A percentile compares a stretch with the other conserved stretches of the same genome.
phyloP scores from a whole-genome alignment of 2,888 invertebrate species.

The Acronicta alni region DNA sequence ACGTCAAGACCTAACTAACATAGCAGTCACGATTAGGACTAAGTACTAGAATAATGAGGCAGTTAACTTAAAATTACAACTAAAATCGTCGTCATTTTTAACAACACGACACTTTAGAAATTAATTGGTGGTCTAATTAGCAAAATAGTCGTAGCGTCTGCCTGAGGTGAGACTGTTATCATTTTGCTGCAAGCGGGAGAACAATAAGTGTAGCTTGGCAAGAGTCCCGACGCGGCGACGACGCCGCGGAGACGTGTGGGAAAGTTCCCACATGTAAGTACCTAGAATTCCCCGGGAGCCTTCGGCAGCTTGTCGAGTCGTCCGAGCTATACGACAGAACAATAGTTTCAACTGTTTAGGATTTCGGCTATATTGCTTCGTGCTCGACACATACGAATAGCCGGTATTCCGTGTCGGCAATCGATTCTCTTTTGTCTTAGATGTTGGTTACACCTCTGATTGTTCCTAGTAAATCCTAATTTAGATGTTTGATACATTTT shows the following conservation, averaged over 20 bases:
- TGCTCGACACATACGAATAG: constrained; percentile 51
- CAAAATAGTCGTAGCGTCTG: neutral
- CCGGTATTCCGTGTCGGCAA: constrained; percentile 48
- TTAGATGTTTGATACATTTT: too few species aligned
- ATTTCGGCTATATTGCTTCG: constrained; percentile 55
- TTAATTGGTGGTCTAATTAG: constrained; percentile 10
- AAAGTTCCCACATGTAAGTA: constrained; percentile 61
- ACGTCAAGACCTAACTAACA: too few species aligned
- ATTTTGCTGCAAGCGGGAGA: constrained; percentile 33
- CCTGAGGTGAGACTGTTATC: constrained; percentile 31
- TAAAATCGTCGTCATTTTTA: neutral
- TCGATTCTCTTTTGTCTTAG: constrained; percentile 57
- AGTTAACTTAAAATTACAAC: too few species aligned
- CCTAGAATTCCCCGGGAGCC: constrained; percentile 46
- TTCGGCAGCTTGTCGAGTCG: constrained; percentile 41
- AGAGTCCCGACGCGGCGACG: constrained; percentile 36
- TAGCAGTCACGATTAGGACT: too few species aligned
- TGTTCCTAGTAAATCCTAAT: constrained; percentile 31
- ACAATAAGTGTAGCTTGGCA: constrained; percentile 58
- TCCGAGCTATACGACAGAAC: constrained; percentile 49
- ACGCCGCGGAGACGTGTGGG: constrained; percentile 57
- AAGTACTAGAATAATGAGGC: too few species aligned
- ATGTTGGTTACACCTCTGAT: constrained; percentile 27
- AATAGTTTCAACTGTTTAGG: constrained; percentile 56
- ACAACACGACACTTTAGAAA: neutral